Evolutionary conservation across 2,797 vertebrate genomes (phyloP), one percentile per base, ranked within the genome.

Genomic region (Selene dorsalis): DNA sequence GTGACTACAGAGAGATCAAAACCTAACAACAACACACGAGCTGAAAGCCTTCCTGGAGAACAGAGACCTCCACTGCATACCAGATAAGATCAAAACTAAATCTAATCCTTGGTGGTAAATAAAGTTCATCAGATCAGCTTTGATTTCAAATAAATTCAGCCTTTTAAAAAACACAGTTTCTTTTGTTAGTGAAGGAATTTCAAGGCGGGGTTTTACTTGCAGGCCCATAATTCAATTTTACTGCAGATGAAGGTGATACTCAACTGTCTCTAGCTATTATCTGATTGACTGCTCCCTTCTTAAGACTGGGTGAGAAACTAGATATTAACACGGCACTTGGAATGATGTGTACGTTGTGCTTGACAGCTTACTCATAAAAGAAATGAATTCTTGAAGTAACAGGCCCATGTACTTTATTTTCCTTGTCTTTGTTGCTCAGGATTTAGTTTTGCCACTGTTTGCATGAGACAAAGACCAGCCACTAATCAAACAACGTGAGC

Each of bases 101-200:
- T 24, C 32, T 39, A 66, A 43, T 20, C 55, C 13, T 30, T 26
- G 57, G 69, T 62, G 56, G 48, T 66, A 26, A 66, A 72, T 65
- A 41, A n/a, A 20, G 66, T 58, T 72, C 35, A 73, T 79, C 45
- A 80, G 52, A 73, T 79, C 45, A 80, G 52, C 58, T 80, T 71
- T 45, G 22, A 55, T 30, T 50, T 68, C 14, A 71, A 2, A 8
- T 47, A 57, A 48, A 58, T 64, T 38, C 39, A 30, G 59, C 28
- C 20, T 57, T 20, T 48, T 32, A 56, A 58, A 68, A 82, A 78
- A 82, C 59, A 80, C 20, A 69, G 59, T 75, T 77, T 64, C 70
- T 39, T 57, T 75, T 69, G 72, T 83, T 63, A 77, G 53, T 72
- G 76, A 80, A 35, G 60, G 67, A 74, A 77, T 80, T 82, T 70